Percentiles rank a stretch among this genome's conserved stretches.
These are phyloP conservation scores for Calycopis cecrops DNA, from an alignment of 1,140 invertebrate genomes.

Conservation along the genomic window DNA sequence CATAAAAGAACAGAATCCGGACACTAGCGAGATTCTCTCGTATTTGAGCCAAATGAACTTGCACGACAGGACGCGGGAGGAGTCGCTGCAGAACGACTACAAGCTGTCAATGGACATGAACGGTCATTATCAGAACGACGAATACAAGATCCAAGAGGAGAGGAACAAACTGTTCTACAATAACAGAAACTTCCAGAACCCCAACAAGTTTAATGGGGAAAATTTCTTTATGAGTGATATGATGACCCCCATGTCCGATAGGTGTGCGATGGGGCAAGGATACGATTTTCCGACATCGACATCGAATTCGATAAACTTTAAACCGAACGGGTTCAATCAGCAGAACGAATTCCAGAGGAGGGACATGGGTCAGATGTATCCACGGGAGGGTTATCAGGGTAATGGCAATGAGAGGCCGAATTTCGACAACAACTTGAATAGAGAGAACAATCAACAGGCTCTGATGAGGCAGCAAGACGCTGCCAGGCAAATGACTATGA, in stretches of 20 bases:
- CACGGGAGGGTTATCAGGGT: conserved; percentile 40
- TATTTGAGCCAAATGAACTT: conserved; percentile 57
- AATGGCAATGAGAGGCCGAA: conserved; percentile 41
- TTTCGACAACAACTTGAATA: conserved; percentile 39
- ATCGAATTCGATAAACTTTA: conserved; percentile 43
- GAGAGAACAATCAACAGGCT: conserved; percentile 46
- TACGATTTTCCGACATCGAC: conserved; percentile 49
- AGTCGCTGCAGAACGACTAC: conserved; percentile 42
- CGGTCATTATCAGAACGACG: conserved; percentile 45
- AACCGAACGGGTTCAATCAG: conserved; percentile 53
- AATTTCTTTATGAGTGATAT: conserved; percentile 45
- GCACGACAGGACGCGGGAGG: conserved; percentile 43
- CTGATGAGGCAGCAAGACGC: conserved; percentile 58
- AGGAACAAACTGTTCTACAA: conserved; percentile 52
- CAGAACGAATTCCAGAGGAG: conserved; percentile 54
- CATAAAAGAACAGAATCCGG: conserved; percentile 46
- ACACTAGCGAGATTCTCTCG: conserved; percentile 43
- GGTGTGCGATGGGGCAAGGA: conserved; percentile 39
- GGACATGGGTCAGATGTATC: conserved; percentile 44
- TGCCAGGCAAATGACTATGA: conserved; percentile 54
- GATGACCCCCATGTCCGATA: conserved; percentile 41
- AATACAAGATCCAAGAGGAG: conserved; percentile 52
- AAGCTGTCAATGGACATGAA: conserved; percentile 52
- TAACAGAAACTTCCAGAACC: conserved; percentile 46
- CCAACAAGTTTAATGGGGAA: conserved; percentile 46